phyloP scores from a whole-genome alignment of 2,113 vertebrate genomes.

The Phalacrocorax brasilianus region DNA sequence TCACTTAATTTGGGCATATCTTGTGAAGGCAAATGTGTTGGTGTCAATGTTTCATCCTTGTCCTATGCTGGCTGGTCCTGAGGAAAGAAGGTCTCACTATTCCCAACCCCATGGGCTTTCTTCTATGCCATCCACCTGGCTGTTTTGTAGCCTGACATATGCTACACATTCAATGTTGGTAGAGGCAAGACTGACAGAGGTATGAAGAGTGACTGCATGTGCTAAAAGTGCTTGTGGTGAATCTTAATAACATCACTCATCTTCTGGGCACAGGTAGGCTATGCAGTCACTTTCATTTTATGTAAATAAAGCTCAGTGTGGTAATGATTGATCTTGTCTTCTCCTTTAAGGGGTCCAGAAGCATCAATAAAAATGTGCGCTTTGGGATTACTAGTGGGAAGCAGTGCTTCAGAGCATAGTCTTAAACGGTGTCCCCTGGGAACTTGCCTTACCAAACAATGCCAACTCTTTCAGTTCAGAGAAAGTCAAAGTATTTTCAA shows the following conservation, averaged over 20 bases:
- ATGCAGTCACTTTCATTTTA: background rate
- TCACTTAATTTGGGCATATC: background rate
- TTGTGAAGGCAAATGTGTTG: background rate
- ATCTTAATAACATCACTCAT: background rate
- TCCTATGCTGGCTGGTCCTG: rapidly evolving
- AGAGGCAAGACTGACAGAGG: background rate
- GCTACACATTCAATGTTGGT: background rate
- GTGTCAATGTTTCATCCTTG: background rate
- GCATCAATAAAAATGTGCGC: background rate
- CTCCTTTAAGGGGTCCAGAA: background rate
- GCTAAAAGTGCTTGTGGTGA: background rate
- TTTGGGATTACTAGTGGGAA: background rate
- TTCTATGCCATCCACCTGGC: background rate
- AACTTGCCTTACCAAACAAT: background rate
- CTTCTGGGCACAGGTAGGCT: background rate
- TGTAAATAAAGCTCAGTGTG: background rate
- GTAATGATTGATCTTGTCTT: background rate
- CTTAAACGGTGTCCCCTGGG: background rate
- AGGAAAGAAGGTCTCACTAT: background rate
- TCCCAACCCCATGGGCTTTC: background rate
- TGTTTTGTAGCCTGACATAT: rapidly evolving
- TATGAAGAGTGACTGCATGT: background rate
- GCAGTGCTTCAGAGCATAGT: background rate
- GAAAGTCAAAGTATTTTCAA: background rate
- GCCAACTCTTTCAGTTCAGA: background rate